Base-by-base conservation (phyloP, 2,113 vertebrate genomes). In the Hippocampus comes region DNA sequence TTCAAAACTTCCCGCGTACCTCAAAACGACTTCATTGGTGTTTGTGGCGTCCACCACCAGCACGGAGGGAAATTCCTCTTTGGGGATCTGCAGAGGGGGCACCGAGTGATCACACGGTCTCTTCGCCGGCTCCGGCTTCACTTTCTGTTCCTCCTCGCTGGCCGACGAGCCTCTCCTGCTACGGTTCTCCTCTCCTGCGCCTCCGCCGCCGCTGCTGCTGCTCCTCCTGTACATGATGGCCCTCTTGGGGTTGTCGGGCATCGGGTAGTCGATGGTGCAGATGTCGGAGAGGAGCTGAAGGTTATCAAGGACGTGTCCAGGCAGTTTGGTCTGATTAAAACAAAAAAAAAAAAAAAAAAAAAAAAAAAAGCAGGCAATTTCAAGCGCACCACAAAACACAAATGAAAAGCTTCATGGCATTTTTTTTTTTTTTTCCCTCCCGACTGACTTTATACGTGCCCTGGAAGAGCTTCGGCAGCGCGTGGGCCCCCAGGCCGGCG, bases 401-500 rank as follows among this genome's bases (percentile, higher is more conserved):
- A 38, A 34, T 55, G 18, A 21, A 34, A 12, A 55, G 23, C 7
- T 66, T 68, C 0, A 27, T 15, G 46, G 7, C 3, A 20, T 49
- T 49, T 49, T 17, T 49, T 12, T 5, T 49, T 49, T n/a, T 6
- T 5, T 49, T 49, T n/a, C 2, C 21, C 21, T 9, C 18, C 21
- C 43, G 43, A 82, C 87, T 83, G 73, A 91, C 90, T 81, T 91
- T 91, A 87, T 95, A 97, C 1, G 90, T 90, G 63, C 97, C 95
- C 88, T 96, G 94, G 87, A 94, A 98, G 56, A 97, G 89, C 85
- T 97, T 96, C 0, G 97, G 97, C 63, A 98, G 93, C 0, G 97
- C 96, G 14, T 95, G 93, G 55, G 95, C 94, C 97, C 97, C 98
- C 68, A 99, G 92, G 27, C n/a, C n/a, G n/a, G n/a, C n/a, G n/a